Conservation (phyloP, 37 sponge, comb jelly and placozoan genomes). For the Cladorhizidae sp. region DNA sequence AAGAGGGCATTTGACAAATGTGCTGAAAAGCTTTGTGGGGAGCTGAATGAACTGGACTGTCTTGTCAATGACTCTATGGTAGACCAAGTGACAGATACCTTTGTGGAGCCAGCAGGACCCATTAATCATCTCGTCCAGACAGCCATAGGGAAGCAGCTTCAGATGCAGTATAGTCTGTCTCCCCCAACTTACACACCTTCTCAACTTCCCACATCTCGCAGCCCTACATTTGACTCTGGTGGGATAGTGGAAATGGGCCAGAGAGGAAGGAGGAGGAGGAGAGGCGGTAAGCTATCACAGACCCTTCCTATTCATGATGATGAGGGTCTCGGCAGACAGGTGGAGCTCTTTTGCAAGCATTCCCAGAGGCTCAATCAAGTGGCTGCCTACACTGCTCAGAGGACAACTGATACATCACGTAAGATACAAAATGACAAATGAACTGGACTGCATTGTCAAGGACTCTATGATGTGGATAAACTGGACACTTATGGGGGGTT, state of each 20-base stretch:
- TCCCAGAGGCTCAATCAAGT: conserved; percentile 74
- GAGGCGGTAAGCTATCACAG: not conserved
- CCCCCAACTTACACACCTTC: not conserved
- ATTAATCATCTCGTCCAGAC: conserved; percentile 68
- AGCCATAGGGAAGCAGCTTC: conserved; percentile 15
- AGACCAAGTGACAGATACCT: conserved; percentile 69
- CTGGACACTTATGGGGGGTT: not conserved
- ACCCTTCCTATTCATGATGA: not conserved
- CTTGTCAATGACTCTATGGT: conserved; percentile 68
- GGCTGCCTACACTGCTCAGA: conserved; percentile 75
- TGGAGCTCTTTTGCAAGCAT: conserved; percentile 72
- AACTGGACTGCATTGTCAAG: not conserved
- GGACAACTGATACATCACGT: conserved; percentile 62
- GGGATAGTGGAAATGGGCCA: not conserved
- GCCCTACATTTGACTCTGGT: not conserved
- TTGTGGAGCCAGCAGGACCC: conserved; percentile 70
- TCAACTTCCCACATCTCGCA: not conserved
- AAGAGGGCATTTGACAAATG: conserved; percentile 59
- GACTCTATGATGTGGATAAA: not conserved
- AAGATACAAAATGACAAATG: too few relatives aligned
- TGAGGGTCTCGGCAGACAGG: conserved; percentile 34
- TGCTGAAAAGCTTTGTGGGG: conserved; percentile 67
- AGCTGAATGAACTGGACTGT: conserved; percentile 64
- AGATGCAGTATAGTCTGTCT: not conserved
- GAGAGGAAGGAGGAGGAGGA: not conserved